Conservation (phyloP, 2,888 invertebrate genomes). For the Toxonevra muliebris region DNA sequence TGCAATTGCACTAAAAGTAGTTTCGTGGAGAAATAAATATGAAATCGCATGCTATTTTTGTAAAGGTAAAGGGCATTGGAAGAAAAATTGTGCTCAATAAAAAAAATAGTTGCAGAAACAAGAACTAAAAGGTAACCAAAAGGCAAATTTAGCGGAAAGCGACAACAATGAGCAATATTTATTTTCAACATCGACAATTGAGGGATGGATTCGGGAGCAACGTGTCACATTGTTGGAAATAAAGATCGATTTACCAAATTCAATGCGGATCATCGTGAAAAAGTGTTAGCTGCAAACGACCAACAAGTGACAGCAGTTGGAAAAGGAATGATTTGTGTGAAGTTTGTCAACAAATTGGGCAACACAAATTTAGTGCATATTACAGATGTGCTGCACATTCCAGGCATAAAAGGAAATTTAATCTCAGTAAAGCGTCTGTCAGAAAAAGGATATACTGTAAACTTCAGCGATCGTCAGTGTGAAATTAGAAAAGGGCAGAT, state of each 20-base stretch:
- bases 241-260: slow-evolving; percentile 21
- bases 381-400: slow-evolving; percentile 28
- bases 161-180: slow-evolving; percentile 18
- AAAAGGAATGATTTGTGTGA: slow-evolving; percentile 17
- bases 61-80: slow-evolving; percentile 20
- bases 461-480: slow-evolving; percentile 21
- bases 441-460: slow-evolving; percentile 18
- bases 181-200: not conserved
- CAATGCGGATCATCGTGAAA: slow-evolving; percentile 19
- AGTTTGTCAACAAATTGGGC: slow-evolving; percentile 24
- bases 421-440: slow-evolving; percentile 23
- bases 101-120: slow-evolving; percentile 16
- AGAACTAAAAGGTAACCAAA: slow-evolving; percentile 15
- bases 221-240: slow-evolving; percentile 23
- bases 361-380: slow-evolving; percentile 2
- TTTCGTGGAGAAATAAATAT: not conserved
- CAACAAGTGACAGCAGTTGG: slow-evolving; percentile 15
- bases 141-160: slow-evolving; percentile 19
- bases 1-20: slow-evolving; percentile 5
- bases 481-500: slow-evolving; percentile 12
- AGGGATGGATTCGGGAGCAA: slow-evolving; percentile 29
- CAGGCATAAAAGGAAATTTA: slow-evolving; percentile 30
- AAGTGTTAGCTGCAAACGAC: slow-evolving; percentile 23
- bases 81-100: slow-evolving; percentile 29
- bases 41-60: slow-evolving; percentile 26